Conservation (phyloP, 1,140 invertebrate genomes). For the Bombus difficillimus region DNA sequence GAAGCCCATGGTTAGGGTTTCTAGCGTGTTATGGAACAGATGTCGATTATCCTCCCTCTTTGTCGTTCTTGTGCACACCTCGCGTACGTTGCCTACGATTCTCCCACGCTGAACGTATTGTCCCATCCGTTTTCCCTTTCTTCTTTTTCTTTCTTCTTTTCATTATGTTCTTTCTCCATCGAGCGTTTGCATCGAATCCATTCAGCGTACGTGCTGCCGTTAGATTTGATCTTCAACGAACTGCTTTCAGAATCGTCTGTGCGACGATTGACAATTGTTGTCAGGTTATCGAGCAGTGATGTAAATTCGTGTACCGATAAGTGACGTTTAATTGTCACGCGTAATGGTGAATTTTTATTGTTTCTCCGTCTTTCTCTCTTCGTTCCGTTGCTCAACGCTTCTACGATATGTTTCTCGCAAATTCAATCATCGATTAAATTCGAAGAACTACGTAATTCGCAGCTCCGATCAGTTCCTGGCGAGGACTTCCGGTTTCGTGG, state of each 20-base stretch:
- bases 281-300: no score
- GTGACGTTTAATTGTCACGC: background rate
- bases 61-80: conserved; percentile 40
- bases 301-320: background rate
- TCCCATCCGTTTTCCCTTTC: background rate
- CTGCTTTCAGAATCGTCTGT: background rate
- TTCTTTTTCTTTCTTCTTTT: background rate
- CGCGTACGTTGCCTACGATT: conserved; percentile 40
- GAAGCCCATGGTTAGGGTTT: conserved; percentile 40
- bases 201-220: background rate
- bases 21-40: conserved; percentile 44
- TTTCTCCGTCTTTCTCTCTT: background rate
- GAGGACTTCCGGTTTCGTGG: conserved; percentile 1
- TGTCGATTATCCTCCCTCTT: conserved; percentile 55
- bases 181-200: background rate
- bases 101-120: conserved; percentile 45
- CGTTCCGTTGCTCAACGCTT: background rate
- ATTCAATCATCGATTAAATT: background rate
- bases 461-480: background rate
- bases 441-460: background rate
- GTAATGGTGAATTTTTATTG: background rate
- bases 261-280: no score
- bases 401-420: background rate
- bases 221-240: background rate
- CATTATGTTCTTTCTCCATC: background rate